A percentile compares a stretch with the other conserved stretches of the same genome.
Evolutionary conservation across 2,888 invertebrate species (phyloP).

Genomic region (Drosophila mimica): DNA sequence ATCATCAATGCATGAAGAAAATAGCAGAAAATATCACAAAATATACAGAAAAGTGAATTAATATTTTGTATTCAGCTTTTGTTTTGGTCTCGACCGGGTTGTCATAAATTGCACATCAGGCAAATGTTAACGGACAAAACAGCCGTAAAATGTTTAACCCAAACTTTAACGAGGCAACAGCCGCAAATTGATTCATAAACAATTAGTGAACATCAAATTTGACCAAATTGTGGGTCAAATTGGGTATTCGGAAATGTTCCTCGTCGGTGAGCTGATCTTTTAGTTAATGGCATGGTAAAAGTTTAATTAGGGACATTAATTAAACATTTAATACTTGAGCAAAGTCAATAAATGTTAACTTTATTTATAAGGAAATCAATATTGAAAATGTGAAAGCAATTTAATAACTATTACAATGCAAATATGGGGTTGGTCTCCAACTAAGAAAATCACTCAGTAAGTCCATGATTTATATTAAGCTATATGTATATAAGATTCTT

Average conservation of each 20-base stretch:
- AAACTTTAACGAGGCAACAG: conserved; percentile 55
- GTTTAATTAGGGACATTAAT: background rate
- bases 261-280: background rate
- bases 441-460: background rate
- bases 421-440: background rate
- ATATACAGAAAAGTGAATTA: conserved; percentile 21
- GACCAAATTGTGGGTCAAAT: conserved; percentile 38
- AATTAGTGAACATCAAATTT: conserved; percentile 57
- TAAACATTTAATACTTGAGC: background rate
- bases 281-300: conserved; percentile 2
- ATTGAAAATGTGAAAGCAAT: background rate
- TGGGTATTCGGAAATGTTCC: conserved; percentile 9
- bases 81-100: conserved; percentile 5
- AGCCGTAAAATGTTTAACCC: conserved; percentile 63
- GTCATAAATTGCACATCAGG: conserved; percentile 62
- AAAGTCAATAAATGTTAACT: background rate
- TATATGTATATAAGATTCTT: background rate
- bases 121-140: conserved; percentile 58
- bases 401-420: background rate
- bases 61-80: conserved; percentile 20
- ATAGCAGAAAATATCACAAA: background rate
- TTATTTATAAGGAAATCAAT: background rate
- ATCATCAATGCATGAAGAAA: conserved; percentile 49
- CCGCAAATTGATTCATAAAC: conserved; percentile 67
- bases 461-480: background rate